Conservation (phyloP, 2,797 vertebrate genomes). For the Pseudochromis fuscus region DNA sequence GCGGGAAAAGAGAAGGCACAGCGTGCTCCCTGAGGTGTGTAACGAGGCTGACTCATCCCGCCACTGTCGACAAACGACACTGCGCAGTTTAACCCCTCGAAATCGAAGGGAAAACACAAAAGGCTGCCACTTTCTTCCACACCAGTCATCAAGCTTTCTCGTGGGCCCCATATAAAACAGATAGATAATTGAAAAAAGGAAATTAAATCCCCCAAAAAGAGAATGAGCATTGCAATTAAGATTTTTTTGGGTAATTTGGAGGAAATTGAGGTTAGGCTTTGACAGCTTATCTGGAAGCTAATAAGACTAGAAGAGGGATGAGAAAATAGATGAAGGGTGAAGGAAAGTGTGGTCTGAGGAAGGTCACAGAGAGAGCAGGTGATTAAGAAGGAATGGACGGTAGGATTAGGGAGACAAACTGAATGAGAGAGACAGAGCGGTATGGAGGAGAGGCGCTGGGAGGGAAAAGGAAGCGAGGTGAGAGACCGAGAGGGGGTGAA, state of each 20-base stretch:
- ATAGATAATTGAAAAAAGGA: constrained; percentile 14
- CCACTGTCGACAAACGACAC: constrained; percentile 45
- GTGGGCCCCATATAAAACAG: constrained; percentile 14
- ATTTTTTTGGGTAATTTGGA: constrained; percentile 30
- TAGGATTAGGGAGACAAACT: constrained; percentile 50
- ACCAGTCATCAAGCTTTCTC: constrained; percentile 24
- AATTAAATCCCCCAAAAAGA: constrained; percentile 13
- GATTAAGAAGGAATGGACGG: constrained; percentile 39
- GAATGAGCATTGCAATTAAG: constrained; percentile 40
- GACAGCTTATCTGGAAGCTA: constrained; percentile 47
- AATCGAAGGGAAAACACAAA: constrained; percentile 25
- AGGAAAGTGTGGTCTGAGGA: constrained; percentile 44
- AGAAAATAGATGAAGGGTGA: constrained; percentile 16
- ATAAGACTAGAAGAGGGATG: constrained; percentile 48
- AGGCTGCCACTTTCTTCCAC: neutral
- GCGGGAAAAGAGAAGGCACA: constrained; percentile 63
- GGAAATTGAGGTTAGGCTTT: constrained; percentile 56
- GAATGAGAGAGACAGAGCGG: constrained; percentile 36
- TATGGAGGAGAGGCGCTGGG: constrained; percentile 19
- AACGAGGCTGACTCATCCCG: constrained; percentile 82
- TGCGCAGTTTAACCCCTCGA: constrained; percentile 57
- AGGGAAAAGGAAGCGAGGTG: constrained; percentile 39
- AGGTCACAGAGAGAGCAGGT: constrained; percentile 58
- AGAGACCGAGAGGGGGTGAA: constrained; percentile 46
- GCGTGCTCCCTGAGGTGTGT: constrained; percentile 70